phyloP scores from a whole-genome alignment of 2,888 invertebrate species.

The Ametastegia equiseti region DNA sequence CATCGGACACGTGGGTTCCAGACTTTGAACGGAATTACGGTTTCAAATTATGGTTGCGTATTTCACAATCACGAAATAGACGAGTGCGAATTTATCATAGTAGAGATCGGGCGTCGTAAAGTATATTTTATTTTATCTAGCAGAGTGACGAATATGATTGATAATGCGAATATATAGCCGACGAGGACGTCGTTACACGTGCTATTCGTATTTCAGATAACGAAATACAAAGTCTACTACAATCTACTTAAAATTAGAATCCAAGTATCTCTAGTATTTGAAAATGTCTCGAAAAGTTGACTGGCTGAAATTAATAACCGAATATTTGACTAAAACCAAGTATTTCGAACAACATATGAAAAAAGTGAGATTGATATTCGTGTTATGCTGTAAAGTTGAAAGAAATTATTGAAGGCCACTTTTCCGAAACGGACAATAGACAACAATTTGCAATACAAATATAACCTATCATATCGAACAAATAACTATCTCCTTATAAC shows the following conservation, averaged over 20 bases:
- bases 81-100: too few relatives aligned
- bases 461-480: too few relatives aligned
- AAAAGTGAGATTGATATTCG: slow-evolving; percentile 71
- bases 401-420: too few relatives aligned
- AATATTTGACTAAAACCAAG: slow-evolving; percentile 67
- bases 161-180: background rate
- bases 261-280: background rate
- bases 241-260: background rate
- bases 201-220: background rate
- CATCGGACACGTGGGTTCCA: background rate
- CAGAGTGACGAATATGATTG: background rate
- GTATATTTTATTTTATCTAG: background rate
- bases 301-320: slow-evolving; percentile 72
- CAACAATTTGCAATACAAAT: too few relatives aligned
- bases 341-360: slow-evolving; percentile 76
- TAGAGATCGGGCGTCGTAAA: background rate
- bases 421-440: too few relatives aligned
- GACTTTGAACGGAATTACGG: background rate
- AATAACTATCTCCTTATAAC: background rate
- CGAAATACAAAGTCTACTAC: background rate
- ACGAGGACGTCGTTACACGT: background rate
- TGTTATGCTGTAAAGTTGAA: background rate
- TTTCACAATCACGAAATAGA: too few relatives aligned
- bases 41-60: too few relatives aligned
- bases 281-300: slow-evolving; percentile 66